Percentiles rank a stretch among this genome's conserved stretches.
These are phyloP conservation scores for Hylia prasina DNA, from an alignment of 2,113 vertebrate species.

Conservation along the genomic window DNA sequence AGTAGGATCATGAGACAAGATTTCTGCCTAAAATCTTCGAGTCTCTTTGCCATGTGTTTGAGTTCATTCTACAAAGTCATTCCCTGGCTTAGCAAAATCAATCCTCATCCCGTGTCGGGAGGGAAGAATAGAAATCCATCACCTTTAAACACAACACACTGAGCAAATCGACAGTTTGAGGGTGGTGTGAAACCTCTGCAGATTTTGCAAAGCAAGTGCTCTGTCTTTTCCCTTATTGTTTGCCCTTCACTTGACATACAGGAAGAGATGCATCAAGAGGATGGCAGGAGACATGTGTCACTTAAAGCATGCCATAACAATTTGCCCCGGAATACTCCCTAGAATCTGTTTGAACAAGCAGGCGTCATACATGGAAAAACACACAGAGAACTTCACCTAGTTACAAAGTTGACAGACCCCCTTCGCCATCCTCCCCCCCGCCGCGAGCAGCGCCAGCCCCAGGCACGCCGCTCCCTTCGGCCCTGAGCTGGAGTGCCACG, in stretches of 20 bases:
- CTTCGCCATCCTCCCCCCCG: neutral
- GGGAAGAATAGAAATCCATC: neutral
- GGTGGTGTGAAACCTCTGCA: constrained; percentile 9
- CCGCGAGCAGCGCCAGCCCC: neutral
- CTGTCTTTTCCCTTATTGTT: constrained; percentile 52
- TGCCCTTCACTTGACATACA: constrained; percentile 82
- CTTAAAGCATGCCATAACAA: constrained; percentile 13
- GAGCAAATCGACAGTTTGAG: neutral
- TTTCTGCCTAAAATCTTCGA: constrained; percentile 17
- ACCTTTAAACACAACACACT: neutral
- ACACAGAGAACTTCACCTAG: constrained; percentile 36
- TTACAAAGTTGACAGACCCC: constrained; percentile 54
- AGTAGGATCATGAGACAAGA: neutral
- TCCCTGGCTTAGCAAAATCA: constrained; percentile 2
- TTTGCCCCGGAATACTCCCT: constrained; percentile 34
- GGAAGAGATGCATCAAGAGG: constrained; percentile 55
- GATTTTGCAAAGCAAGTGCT: constrained; percentile 41
- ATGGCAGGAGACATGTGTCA: constrained; percentile 36
- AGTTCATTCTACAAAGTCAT: constrained; percentile 56
- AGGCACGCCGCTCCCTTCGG: neutral
- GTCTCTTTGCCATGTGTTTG: neutral
- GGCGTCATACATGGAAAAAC: neutral
- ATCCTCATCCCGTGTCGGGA: neutral
- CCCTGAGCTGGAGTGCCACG: neutral
- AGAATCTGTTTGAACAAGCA: constrained; percentile 49